Conservation (phyloP, 2,113 vertebrate genomes). For the Verasper variegatus region DNA sequence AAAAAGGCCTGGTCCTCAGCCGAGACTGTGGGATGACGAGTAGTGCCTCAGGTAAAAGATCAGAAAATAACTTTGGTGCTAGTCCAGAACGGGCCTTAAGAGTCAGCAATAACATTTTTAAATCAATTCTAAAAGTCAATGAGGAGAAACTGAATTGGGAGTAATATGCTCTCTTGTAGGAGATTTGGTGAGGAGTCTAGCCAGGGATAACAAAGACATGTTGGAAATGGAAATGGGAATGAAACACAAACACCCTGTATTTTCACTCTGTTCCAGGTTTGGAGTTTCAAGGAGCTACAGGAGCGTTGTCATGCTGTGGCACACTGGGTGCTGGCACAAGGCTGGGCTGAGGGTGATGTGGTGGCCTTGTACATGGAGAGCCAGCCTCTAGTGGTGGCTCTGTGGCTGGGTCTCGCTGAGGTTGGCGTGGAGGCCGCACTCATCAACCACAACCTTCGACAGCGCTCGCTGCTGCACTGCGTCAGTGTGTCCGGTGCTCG, state of each 20-base stretch:
- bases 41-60: too few species aligned
- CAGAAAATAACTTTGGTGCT: too few species aligned
- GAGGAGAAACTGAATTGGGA: too few species aligned
- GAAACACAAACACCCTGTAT: not conserved
- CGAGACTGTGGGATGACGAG: too few species aligned
- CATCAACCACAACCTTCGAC: constrained; percentile 87
- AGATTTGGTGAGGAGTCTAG: not conserved
- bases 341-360: constrained; percentile 84
- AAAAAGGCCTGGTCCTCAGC: too few species aligned
- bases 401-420: constrained; percentile 92
- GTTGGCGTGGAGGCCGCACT: constrained; percentile 86
- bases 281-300: constrained; percentile 86
- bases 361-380: constrained; percentile 89
- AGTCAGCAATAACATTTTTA: too few species aligned
- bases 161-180: not conserved
- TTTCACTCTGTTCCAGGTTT: constrained; percentile 61
- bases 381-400: constrained; percentile 83
- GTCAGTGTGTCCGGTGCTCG: constrained; percentile 81
- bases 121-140: too few species aligned
- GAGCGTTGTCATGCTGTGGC: constrained; percentile 85
- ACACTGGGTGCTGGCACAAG: constrained; percentile 80
- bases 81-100: too few species aligned
- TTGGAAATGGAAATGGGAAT: not conserved
- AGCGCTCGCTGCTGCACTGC: constrained; percentile 84
- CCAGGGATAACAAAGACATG: not conserved